Percentiles rank a stretch among this genome's conserved stretches.
These are phyloP conservation scores for Salvator merianae DNA, from an alignment of 2,113 vertebrate species.

Conservation along the genomic window DNA sequence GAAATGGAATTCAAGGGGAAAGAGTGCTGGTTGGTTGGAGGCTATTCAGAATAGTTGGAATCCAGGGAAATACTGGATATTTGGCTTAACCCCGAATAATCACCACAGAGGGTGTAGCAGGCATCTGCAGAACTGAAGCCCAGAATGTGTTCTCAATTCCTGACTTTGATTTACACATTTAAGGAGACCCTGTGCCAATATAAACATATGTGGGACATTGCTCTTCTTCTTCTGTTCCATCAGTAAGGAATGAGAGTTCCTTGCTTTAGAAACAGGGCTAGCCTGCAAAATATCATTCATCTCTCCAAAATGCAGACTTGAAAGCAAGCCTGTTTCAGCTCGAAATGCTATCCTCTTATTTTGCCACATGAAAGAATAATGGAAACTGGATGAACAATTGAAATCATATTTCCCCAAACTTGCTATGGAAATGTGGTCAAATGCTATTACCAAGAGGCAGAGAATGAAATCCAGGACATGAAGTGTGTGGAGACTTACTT, in stretches of 20 bases:
- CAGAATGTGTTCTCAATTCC: neutral
- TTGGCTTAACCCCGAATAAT: neutral
- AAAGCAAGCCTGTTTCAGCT: neutral
- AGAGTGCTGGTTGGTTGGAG: neutral
- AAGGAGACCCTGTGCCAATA: neutral
- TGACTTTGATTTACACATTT: neutral
- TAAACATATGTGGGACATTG: neutral
- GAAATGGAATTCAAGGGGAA: too few relatives aligned
- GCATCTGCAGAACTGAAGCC: neutral
- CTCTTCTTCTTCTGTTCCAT: neutral
- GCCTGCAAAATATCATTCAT: neutral
- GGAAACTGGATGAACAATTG: neutral
- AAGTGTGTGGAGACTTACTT: too few relatives aligned
- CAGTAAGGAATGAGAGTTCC: neutral
- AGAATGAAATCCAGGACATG: neutral
- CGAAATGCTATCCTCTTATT: neutral
- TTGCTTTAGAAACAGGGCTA: neutral
- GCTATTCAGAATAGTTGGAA: neutral
- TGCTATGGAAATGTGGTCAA: neutral
- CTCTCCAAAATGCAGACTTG: rapidly evolving
- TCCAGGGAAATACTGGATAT: neutral
- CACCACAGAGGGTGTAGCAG: neutral
- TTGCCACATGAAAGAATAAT: neutral
- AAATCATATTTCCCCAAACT: neutral
- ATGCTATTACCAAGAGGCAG: neutral